Base-by-base conservation (phyloP, 2,888 invertebrate genomes). In the Tachina fera region DNA sequence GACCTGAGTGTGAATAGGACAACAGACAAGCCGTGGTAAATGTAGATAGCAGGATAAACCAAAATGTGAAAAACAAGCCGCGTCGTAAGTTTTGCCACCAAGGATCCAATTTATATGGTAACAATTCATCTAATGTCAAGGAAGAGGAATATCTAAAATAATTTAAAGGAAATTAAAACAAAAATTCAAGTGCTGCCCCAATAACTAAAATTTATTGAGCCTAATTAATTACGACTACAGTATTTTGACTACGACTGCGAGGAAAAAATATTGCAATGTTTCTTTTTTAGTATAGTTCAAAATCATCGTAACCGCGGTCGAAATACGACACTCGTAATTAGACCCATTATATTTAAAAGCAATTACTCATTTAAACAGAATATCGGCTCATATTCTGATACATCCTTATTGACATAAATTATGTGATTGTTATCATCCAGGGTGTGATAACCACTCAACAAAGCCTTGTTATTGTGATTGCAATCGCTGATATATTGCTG, bases 61-160 rank as follows among this genome's bases (percentile, higher is more conserved):
- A 94, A 91, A 94, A 94, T 88, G 93, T 90, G 47, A 93, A 88
- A 86, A 94, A 89, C 31, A 94, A 89, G 80, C 92, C 90, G 78
- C 93, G 92, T 0, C 94, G 93, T 1, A 93, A 88, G 1, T 93
- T 92, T 1, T 93, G 92, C 95, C 95, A 95, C 88, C 93, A 92
- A 0, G 92, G 91, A 87, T 94, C 93, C 79, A 93, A 90, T 1
- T 91, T 91, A 14, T 91, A 92, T n/a, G 91, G 90, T 39, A 93
- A 86, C 0, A 95, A 92, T 89, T 95, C 94, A 81, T 94, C 94
- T 45, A 92, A 88, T 10, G 93, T 93, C n/a, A 95, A 89, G 3
- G 91, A 89, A 74, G 90, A 90, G 86, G 89, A 89, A 60, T 91
- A 92, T 65, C 85, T 88, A 68, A 63, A 77, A 81, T 16, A 72